Percentiles rank a stretch among this genome's conserved stretches.
phyloP scores from a whole-genome alignment of 2,113 vertebrate species.

The mouse (Mus musculus) region DNA sequence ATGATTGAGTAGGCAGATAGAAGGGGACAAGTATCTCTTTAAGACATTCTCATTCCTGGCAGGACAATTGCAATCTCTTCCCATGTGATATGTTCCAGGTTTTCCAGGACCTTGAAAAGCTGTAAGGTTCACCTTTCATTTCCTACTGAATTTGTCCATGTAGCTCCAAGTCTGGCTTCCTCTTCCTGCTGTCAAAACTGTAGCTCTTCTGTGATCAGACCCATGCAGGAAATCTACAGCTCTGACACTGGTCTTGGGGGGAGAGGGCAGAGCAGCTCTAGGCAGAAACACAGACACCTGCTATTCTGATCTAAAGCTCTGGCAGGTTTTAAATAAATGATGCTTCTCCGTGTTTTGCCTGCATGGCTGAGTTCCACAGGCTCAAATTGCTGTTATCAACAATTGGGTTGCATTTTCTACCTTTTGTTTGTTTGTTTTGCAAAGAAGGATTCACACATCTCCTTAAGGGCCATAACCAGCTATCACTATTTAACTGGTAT shows the following conservation, averaged over 20 bases:
- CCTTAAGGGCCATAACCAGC: background rate
- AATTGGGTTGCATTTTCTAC: constrained; percentile 27
- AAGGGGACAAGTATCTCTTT: background rate
- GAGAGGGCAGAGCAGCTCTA: background rate
- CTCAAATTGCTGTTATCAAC: constrained; percentile 28
- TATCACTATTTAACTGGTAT: background rate
- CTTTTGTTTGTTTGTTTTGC: background rate
- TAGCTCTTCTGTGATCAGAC: constrained; percentile 20
- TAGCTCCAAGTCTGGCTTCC: background rate
- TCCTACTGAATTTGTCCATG: background rate
- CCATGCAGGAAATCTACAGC: background rate
- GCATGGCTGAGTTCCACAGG: background rate
- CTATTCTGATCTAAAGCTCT: background rate
- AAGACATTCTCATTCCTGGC: background rate
- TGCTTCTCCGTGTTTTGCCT: background rate
- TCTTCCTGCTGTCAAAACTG: background rate
- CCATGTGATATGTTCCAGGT: background rate
- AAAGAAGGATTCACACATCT: background rate
- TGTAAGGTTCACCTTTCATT: background rate
- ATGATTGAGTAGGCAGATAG: background rate
- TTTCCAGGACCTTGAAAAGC: background rate
- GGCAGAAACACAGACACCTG: background rate
- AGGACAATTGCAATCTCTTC: background rate
- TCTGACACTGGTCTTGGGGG: background rate
- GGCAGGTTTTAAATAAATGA: constrained; percentile 38